Evolutionary conservation across 2,888 invertebrate genomes (phyloP).

Genomic region (Scaptomyza cyrtandrae): DNA sequence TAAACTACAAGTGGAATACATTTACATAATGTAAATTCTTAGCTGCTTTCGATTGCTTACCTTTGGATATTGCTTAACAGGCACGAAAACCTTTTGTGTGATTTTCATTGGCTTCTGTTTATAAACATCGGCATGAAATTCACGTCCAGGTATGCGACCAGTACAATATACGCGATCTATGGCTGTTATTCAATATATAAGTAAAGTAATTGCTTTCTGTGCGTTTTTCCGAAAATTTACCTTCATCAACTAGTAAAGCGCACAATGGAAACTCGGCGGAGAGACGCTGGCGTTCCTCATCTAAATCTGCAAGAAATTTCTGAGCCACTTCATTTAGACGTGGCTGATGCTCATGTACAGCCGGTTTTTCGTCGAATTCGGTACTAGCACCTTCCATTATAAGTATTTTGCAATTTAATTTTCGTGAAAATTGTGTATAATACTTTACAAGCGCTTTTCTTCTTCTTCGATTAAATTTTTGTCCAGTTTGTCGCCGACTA

Average conservation of each 20-base stretch:
- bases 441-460: constrained; percentile 32
- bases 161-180: constrained; percentile 89
- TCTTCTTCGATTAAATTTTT: constrained; percentile 26
- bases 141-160: constrained; percentile 88
- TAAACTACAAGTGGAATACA: constrained; percentile 88
- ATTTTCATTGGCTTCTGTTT: constrained; percentile 85
- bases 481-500: constrained; percentile 3
- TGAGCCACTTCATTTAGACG: constrained; percentile 81
- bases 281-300: constrained; percentile 76
- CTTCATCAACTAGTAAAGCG: constrained; percentile 81
- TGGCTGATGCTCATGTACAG: constrained; percentile 69
- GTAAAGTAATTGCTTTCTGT: neutral
- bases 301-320: constrained; percentile 80
- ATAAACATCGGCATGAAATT: constrained; percentile 91
- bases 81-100: constrained; percentile 83
- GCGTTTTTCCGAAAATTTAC: constrained; percentile 41
- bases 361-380: constrained; percentile 61
- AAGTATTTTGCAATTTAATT: constrained; percentile 14
- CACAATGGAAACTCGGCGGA: constrained; percentile 79
- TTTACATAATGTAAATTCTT: too few relatives aligned
- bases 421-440: constrained; percentile 56
- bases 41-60: constrained; percentile 35
- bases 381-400: constrained; percentile 56
- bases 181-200: constrained; percentile 85
- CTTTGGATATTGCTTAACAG: constrained; percentile 85